Base-by-base conservation (phyloP, 2,888 invertebrate species). In the Drosophila pegasa region DNA sequence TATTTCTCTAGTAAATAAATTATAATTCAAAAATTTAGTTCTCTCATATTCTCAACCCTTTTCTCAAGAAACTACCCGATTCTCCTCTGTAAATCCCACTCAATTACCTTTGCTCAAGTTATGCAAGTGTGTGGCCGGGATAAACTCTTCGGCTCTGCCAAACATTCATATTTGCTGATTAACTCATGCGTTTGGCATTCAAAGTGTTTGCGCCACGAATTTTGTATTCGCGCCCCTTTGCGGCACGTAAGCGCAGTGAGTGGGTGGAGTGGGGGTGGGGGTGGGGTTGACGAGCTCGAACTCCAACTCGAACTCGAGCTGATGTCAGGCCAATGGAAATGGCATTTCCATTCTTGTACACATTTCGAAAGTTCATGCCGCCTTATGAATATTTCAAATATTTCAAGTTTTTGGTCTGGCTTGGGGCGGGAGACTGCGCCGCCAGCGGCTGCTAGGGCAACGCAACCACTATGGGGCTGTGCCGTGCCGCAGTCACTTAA, bases 401-500 rank as follows among this genome's bases (percentile, higher is more conserved):
- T 78, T 29, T 54, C 47, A 43, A 35, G 48, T 5, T 54, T 27
- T 20, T 9, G 31, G 35, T 20, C 20, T 12, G 16, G n/a, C n/a
- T n/a, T n/a, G n/a, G n/a, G 16, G 2, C 9, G 35, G 16, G 18
- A 12, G 16, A 22, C 14, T 10, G 41, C 33, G 38, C 16, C 37
- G 4, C 1, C n/a, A 12, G n/a, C 18, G n/a, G 62, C 45, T 73
- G 74, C 35, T 51, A 78, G 73, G 74, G 75, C 69, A 74, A 74
- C 27, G 55, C 45, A 56, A 43, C 59, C 62, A 48, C 62, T 54
- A 43, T 50, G 69, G 67, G 66, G 76, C 73, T 86, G 76, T 86
- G 76, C 62, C 58, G 66, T 82, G 83, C 67, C 72, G 66, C 75
- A 71, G 85, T 62, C 65, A 51, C 70, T 71, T 67, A 61, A 78